These are phyloP conservation scores for Colossoma macropomum DNA, from an alignment of 2,113 vertebrate species.

Conservation along the genomic window DNA sequence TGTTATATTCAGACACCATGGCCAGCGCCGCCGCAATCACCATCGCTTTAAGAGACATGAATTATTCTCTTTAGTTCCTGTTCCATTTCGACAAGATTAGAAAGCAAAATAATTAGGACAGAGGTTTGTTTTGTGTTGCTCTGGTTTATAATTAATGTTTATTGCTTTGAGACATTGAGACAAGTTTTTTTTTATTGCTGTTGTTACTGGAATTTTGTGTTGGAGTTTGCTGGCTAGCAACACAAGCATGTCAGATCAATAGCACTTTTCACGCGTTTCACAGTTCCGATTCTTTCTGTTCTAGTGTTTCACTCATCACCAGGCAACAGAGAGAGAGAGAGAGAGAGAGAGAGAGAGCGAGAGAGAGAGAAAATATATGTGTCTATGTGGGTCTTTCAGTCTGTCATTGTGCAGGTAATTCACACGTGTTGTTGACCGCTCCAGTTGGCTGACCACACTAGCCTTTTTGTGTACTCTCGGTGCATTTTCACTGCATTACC, in stretches of 20 bases:
- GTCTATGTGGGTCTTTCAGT: constrained; percentile 18
- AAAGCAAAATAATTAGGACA: constrained; percentile 43
- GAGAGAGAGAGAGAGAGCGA: constrained; percentile 11
- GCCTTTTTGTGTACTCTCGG: constrained; percentile 4
- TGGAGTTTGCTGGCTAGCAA: constrained; percentile 18
- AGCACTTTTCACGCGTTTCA: constrained; percentile 15
- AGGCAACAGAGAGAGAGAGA: constrained; percentile 28
- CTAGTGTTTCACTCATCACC: constrained; percentile 39
- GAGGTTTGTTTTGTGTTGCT: constrained; percentile 29
- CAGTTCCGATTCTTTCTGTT: constrained; percentile 16
- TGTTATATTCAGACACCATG: constrained; percentile 28
- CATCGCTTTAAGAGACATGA: constrained; percentile 35
- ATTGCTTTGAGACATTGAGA: constrained; percentile 20
- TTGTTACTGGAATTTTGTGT: neutral
- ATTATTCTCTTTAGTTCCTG: constrained; percentile 34
- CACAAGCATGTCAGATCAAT: constrained; percentile 39
- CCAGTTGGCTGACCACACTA: constrained; percentile 10
- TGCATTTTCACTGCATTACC: constrained; percentile 18
- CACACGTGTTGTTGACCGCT: neutral
- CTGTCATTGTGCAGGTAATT: neutral
- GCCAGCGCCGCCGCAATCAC: constrained; percentile 8
- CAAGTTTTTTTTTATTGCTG: neutral
- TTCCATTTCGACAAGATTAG: constrained; percentile 38
- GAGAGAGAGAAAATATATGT: neutral
- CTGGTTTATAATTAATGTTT: constrained; percentile 42